phyloP scores from a whole-genome alignment of 2,888 invertebrate species.

The Chaitophorus viminalis region DNA sequence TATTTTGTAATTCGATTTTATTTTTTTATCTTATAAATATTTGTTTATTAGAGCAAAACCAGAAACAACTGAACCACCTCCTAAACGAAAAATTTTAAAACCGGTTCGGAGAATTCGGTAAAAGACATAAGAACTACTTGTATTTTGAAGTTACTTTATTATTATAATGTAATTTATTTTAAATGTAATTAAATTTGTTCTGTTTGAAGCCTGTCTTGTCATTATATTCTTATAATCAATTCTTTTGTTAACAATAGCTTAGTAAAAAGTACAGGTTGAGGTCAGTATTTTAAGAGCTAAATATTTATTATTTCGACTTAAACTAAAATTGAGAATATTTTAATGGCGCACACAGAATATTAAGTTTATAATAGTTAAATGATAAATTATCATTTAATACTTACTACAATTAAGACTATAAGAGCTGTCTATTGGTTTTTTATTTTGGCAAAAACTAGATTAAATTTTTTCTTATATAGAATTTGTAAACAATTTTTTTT shows the following conservation, averaged over 20 bases:
- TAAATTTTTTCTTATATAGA: no score
- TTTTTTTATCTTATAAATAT: background rate
- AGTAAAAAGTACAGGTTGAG: slow-evolving; percentile 12
- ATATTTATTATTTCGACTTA: slow-evolving; percentile 2
- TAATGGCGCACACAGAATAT: slow-evolving; percentile 14
- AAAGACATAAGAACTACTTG: slow-evolving; percentile 20
- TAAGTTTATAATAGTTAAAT: background rate
- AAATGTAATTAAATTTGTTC: slow-evolving; percentile 14
- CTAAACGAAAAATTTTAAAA: slow-evolving; percentile 58
- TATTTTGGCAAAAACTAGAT: background rate
- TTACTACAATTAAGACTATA: background rate
- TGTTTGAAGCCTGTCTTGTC: slow-evolving; percentile 24
- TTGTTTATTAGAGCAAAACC: slow-evolving; percentile 37
- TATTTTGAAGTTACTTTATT: slow-evolving; percentile 47
- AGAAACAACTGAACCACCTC: slow-evolving; percentile 43
- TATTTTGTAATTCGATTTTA: background rate
- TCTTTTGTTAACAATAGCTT: background rate
- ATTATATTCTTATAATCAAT: slow-evolving; percentile 18
- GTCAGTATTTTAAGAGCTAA: slow-evolving; percentile 15
- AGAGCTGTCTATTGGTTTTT: background rate
- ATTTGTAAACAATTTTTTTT: background rate
- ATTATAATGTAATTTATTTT: slow-evolving; percentile 17
- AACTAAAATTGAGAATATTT: slow-evolving; percentile 8
- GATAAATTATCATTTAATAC: background rate
- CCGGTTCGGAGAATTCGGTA: slow-evolving; percentile 56